Base-by-base conservation (phyloP, 2,113 vertebrate species). In the Chauna torquata region DNA sequence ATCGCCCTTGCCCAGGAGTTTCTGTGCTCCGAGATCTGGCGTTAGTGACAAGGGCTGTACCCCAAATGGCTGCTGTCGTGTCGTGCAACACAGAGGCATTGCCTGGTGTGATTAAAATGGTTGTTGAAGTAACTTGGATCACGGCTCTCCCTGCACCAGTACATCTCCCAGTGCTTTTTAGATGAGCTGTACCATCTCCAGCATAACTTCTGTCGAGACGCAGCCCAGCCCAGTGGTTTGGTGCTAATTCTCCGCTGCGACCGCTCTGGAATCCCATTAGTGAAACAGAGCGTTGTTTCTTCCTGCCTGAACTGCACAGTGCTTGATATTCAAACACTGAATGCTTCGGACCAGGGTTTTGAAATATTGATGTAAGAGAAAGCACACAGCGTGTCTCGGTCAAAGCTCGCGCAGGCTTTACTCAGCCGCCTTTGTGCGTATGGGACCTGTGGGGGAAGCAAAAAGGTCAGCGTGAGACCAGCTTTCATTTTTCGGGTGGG, bases 321-420 rank as follows among this genome's bases (percentile, higher is more conserved):
- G 55, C 85, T 90, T 68, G 28, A 52, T 93, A 40, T 85, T 94
- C 62, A 59, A 75, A 89, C 82, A 91, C 69, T 76, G 77, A 86
- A 69, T 92, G 57, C 72, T 61, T 50, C 25, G 52, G 55, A 84
- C 50, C 58, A 38, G 45, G 65, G 55, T 30, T 89, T 68, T 91
- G 93, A 92, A 94, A 94, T 91, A 84, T 52, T 89, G 57, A 79
- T 91, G 58, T 2, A 52, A 58, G 17, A 94, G 88, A 84, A 86
- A 92, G 89, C 30, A 59, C 57, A 44, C 52, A 85, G 69, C 19
- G 55, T 55, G 76, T 62, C 76, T 92, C 0, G 0, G 50, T 78
- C 55, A 14, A 61, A 70, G 45, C 86, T 83, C 0, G 1, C 40
- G 68, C 76, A 42, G 68, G 61, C 65, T 81, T 59, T 47, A 45